Evolutionary conservation across 2,888 invertebrate species (phyloP), one percentile per base, ranked within the genome.

Genomic region (Aplocera efformata): DNA sequence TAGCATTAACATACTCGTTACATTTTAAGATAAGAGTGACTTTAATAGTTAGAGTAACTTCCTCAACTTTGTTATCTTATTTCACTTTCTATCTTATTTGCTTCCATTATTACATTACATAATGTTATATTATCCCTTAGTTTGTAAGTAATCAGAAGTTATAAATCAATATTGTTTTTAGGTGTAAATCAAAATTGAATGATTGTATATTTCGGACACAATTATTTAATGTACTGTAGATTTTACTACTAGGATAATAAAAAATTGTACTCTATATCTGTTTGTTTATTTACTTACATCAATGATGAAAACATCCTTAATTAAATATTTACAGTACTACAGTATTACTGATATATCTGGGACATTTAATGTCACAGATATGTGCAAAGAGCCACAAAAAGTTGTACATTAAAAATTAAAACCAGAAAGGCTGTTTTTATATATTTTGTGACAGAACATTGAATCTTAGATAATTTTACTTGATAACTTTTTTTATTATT

Each of bases 201-300:
- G 63, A 78, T 70, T 85, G 76, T 85, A 81, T 85, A 83, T 82
- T 83, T 83, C 74, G 76, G 75, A 81, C 72, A 69, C 72, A 74
- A 74, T 56, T 58, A 47, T 72, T 73, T 79, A 79, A 74, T 79
- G 81, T 83, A 80, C 79, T 72, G 60, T 74, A 75, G 71, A 67
- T 71, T 73, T 67, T 72, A 69, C 58, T 62, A 58, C 56, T 71
- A 73, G 63, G 58, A 58, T 67, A 72, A 70, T 73, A 73, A 78
- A 77, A 72, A 53, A 67, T 56, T 60, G 60, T 68, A 69, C 55
- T 53, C 56, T 36, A 38, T n/a, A n/a, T n/a, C n/a, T n/a, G n/a
- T n/a, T n/a, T n/a, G n/a, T n/a, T n/a, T n/a, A n/a, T n/a, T n/a
- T n/a, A n/a, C n/a, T n/a, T n/a, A n/a, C n/a, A n/a, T n/a, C n/a